These are phyloP conservation scores for Heliconius hewitsoni DNA, from an alignment of 1,140 invertebrate species.

Conservation along the genomic window DNA sequence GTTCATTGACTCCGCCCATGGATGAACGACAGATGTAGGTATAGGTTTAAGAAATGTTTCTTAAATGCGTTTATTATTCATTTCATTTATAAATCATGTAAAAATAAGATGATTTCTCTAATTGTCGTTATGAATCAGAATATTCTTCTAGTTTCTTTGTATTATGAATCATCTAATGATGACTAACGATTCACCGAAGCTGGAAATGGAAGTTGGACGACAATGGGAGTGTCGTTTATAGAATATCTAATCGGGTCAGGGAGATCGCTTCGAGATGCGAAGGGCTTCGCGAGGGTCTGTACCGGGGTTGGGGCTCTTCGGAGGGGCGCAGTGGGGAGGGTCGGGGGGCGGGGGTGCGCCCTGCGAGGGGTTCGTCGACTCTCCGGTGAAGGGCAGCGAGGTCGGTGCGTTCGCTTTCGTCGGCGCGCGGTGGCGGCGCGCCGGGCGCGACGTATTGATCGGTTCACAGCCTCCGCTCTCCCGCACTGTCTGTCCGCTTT, in stretches of 20 bases:
- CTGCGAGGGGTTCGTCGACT: slow-evolving; percentile 70
- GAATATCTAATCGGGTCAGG: slow-evolving; percentile 68
- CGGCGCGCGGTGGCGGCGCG: slow-evolving; percentile 56
- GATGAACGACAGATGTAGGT: neutral
- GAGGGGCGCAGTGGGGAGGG: slow-evolving; percentile 35
- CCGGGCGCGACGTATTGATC: slow-evolving; percentile 57
- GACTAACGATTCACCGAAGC: slow-evolving; percentile 30
- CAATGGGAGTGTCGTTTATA: slow-evolving; percentile 41
- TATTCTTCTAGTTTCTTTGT: slow-evolving; percentile 10
- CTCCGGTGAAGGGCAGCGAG: slow-evolving; percentile 75
- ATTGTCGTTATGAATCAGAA: slow-evolving; percentile 21
- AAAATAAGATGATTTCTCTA: slow-evolving; percentile 1
- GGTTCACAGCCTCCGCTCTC: slow-evolving; percentile 58
- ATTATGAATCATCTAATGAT: slow-evolving; percentile 29
- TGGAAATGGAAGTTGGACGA: slow-evolving; percentile 29
- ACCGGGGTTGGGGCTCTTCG: slow-evolving; percentile 27
- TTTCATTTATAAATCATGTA: neutral
- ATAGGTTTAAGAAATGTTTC: neutral
- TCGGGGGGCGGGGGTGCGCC: slow-evolving; percentile 39
- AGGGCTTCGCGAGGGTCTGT: slow-evolving; percentile 46
- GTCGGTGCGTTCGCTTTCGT: slow-evolving; percentile 76
- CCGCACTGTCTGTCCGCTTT: slow-evolving; percentile 40
- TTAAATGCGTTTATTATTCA: neutral
- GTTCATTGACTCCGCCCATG: neutral
- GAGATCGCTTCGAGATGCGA: slow-evolving; percentile 56